Conservation (phyloP, 2,113 vertebrate genomes). For the Monopterus albus region DNA sequence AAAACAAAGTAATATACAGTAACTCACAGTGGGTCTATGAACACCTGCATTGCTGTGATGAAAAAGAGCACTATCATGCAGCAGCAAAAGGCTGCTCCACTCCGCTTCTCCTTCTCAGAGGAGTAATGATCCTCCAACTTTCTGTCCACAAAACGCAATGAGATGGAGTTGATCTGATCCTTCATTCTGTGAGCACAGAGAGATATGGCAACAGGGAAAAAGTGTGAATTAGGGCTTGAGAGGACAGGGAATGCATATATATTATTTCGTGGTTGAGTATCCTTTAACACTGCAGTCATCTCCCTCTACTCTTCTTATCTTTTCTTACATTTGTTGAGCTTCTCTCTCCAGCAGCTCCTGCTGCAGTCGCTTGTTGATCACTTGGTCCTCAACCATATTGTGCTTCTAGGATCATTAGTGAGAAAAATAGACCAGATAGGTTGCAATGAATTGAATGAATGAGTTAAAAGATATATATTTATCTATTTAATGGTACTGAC, state of each 20-base stretch:
- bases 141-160: slow-evolving; percentile 87
- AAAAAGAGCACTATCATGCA: slow-evolving; percentile 91
- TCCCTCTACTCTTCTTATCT: not conserved
- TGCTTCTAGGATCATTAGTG: slow-evolving; percentile 60
- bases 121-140: slow-evolving; percentile 91
- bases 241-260: no score
- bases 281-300: not conserved
- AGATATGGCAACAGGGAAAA: not conserved
- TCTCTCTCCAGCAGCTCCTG: slow-evolving; percentile 91
- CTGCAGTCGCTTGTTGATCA: slow-evolving; percentile 89
- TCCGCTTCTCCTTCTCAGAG: slow-evolving; percentile 92
- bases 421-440: slow-evolving; percentile 20
- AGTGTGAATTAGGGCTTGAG: not conserved
- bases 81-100: slow-evolving; percentile 91
- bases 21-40: slow-evolving; percentile 90
- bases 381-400: slow-evolving; percentile 82
- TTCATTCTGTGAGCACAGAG: slow-evolving; percentile 80
- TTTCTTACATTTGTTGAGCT: slow-evolving; percentile 87
- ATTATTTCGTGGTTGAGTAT: no score
- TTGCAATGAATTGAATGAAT: no score
- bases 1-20: no score
- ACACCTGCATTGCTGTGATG: slow-evolving; percentile 86
- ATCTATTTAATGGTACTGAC: no score
- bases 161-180: slow-evolving; percentile 85
- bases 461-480: no score